Base-by-base conservation (phyloP, 2,797 vertebrate genomes). In the Paedocypris micromegethes region DNA sequence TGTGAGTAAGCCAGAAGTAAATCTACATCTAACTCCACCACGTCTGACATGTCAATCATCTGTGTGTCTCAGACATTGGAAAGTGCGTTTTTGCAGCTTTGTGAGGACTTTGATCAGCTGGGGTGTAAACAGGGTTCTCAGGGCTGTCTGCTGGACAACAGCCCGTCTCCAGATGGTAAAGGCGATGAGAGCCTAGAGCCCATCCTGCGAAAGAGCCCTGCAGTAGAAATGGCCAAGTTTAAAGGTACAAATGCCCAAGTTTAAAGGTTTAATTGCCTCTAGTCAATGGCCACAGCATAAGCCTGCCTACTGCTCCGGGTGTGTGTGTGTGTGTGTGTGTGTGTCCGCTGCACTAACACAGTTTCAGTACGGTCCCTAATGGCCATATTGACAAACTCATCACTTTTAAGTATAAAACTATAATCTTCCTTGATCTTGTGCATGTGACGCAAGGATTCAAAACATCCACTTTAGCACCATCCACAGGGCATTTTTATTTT, bases 51-150 rank as follows among this genome's bases (percentile, higher is more conserved):
- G 8, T 5, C 4, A 6, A 39, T 44, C 8, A 2, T 59, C 3
- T 56, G 37, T 61, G 9, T 42, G 0, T 64, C 68, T 0, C 79
- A 92, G 90, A 90, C 89, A 2, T 79, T 92, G 79, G 90, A 92
- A 76, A 83, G 78, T 4, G 89, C 88, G 39, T 92, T 92, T 82
- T 85, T 92, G 72, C 88, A 87, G 78, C 86, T 92, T 70, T 92
- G 90, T 56, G 81, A 88, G 83, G 77, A 82, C 0, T 88, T 83
- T 0, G 89, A 92, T 77, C 87, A 84, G 76, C 45, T 38, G 0
- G 50, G 3, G 48, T 62, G 84, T 0, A 81, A 82, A 5, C 65
- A 78, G 56, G 78, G 78, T 68, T 78, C 82, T 0, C 83, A 64
- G 61, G 75, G 39, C 0, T 73, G 42, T 6, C 9, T 54, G 1